Conservation (phyloP, 2,113 vertebrate species). For the Myrmophylax atrothorax region DNA sequence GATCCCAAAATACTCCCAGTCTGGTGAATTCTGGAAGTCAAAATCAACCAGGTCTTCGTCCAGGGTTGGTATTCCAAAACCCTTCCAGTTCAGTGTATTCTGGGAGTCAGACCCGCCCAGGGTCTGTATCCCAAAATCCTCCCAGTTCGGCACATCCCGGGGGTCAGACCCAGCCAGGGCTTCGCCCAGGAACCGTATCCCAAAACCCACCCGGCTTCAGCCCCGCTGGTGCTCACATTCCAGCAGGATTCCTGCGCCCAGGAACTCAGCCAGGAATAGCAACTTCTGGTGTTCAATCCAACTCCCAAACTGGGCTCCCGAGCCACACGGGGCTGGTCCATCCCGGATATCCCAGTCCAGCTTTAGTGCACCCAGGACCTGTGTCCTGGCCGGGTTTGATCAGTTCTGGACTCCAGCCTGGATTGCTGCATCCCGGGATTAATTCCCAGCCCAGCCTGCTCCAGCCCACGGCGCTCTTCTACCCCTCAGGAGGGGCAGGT, state of each 20-base stretch:
- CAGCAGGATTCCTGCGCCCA: neutral
- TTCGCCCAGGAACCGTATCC: fast-evolving
- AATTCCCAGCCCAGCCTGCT: neutral
- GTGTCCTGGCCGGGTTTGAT: neutral
- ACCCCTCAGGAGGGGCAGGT: conserved; percentile 7
- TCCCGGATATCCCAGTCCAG: fast-evolving
- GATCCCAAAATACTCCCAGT: no score
- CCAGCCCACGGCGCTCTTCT: neutral
- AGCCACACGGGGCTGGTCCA: neutral
- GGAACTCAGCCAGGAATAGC: neutral
- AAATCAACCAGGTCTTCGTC: fast-evolving
- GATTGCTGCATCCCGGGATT: neutral
- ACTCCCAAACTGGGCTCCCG: neutral
- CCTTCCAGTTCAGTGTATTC: no score
- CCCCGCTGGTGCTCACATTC: neutral
- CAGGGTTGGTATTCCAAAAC: fast-evolving
- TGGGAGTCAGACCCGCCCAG: neutral
- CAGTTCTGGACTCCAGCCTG: neutral
- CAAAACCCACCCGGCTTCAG: neutral
- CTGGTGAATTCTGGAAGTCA: neutral
- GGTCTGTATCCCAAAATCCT: neutral
- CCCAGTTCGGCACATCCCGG: neutral
- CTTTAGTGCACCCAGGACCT: fast-evolving
- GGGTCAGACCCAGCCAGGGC: neutral
- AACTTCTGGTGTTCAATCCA: neutral